Evolutionary conservation across 2,888 invertebrate genomes (phyloP).

Genomic region (Lasioglossum calceatum): DNA sequence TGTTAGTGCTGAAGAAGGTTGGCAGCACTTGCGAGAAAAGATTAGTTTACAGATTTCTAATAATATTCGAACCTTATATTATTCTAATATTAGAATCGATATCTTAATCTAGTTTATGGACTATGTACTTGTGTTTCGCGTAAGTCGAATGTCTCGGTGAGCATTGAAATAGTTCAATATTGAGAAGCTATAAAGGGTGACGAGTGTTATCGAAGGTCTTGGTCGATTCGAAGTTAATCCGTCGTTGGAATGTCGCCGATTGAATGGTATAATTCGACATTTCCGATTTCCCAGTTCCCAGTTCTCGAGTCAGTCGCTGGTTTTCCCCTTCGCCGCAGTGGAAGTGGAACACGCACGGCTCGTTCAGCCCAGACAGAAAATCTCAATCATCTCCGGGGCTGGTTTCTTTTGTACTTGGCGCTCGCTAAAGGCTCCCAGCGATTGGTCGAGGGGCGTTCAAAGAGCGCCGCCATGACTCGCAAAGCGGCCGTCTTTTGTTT

Average conservation of each 20-base stretch:
- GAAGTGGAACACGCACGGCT: slow-evolving; percentile 17
- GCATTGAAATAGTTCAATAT: not conserved
- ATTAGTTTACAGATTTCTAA: too few relatives aligned
- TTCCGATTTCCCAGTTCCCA: slow-evolving; percentile 3
- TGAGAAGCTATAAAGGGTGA: not conserved
- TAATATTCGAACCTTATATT: too few relatives aligned
- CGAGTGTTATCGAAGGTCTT: not conserved
- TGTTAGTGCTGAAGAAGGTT: too few relatives aligned
- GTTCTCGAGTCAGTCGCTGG: slow-evolving; percentile 1
- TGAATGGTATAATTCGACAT: not conserved
- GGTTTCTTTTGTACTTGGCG: slow-evolving; percentile 80
- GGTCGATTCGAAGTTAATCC: not conserved
- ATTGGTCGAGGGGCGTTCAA: slow-evolving; percentile 84
- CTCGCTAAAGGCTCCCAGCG: slow-evolving; percentile 77
- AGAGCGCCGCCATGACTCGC: slow-evolving; percentile 84
- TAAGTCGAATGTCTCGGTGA: too few relatives aligned
- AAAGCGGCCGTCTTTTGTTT: slow-evolving; percentile 83
- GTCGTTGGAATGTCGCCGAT: not conserved
- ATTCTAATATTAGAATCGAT: too few relatives aligned
- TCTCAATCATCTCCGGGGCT: slow-evolving; percentile 79
- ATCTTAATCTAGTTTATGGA: too few relatives aligned
- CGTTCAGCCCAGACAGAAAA: slow-evolving; percentile 75
- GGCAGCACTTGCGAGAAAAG: too few relatives aligned
- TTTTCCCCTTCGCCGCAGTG: not conserved
- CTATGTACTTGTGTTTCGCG: too few relatives aligned